Percentiles rank a stretch among this genome's conserved stretches.
Conservation (phyloP, 2,113 vertebrate species). For the Martes martes region DNA sequence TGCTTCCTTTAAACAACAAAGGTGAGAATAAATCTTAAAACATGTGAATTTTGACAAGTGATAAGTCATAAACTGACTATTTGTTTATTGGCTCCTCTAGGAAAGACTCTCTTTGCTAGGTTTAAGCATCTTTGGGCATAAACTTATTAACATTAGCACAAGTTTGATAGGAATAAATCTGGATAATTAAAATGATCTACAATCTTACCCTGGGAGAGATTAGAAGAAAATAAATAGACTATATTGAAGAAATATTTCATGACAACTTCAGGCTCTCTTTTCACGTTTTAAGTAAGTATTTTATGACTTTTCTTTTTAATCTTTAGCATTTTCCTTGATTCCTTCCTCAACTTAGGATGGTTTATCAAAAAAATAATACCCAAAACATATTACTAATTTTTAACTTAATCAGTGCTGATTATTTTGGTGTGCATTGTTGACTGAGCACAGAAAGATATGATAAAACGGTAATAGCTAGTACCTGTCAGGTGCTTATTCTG, state of each 20-base stretch:
- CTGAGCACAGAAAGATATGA: background rate
- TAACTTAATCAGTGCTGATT: background rate
- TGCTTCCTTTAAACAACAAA: background rate
- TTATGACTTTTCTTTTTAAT: background rate
- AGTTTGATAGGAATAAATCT: background rate
- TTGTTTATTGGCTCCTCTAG: background rate
- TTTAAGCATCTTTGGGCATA: background rate
- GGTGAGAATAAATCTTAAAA: slow-evolving; percentile 40
- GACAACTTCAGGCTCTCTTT: background rate
- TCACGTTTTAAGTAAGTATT: background rate
- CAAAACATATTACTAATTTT: background rate
- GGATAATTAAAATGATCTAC: background rate
- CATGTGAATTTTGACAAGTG: background rate
- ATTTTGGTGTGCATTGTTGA: background rate
- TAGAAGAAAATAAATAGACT: background rate
- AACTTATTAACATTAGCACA: background rate
- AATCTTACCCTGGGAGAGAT: background rate
- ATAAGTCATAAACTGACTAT: background rate
- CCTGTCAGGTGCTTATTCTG: background rate
- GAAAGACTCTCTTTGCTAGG: background rate
- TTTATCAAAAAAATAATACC: background rate
- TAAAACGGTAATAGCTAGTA: background rate
- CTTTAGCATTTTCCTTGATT: background rate
- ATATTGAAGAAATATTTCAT: background rate
- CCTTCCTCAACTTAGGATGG: background rate